Evolutionary conservation across 2,888 invertebrate genomes (phyloP).

Genomic region (Prosapia bicincta): DNA sequence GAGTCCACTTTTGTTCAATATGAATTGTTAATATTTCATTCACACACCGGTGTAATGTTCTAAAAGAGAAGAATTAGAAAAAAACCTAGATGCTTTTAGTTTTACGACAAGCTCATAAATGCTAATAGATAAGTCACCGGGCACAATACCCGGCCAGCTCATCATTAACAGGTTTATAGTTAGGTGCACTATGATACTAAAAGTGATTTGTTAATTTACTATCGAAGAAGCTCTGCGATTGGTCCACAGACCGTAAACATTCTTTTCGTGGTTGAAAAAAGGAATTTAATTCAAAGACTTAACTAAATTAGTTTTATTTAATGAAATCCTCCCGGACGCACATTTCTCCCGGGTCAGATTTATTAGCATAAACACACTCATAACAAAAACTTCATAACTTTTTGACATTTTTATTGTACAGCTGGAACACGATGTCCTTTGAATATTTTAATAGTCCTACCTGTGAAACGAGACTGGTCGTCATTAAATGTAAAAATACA

Average conservation of each 20-base stretch:
- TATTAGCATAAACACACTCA: neutral
- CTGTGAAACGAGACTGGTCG: neutral
- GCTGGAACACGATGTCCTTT: neutral
- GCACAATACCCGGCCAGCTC: neutral
- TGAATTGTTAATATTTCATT: neutral
- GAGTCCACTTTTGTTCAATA: neutral
- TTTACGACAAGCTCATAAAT: neutral
- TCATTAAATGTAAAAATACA: neutral
- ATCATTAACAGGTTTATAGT: neutral
- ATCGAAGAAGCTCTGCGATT: neutral
- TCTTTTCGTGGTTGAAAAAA: neutral
- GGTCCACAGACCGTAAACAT: neutral
- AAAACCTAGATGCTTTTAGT: neutral
- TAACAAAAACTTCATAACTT: slow-evolving; percentile 2
- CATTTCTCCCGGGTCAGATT: neutral
- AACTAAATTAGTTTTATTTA: neutral
- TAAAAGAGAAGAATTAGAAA: neutral
- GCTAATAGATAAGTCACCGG: neutral
- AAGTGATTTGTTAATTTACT: neutral
- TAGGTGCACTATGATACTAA: neutral
- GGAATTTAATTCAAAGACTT: neutral
- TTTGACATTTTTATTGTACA: neutral
- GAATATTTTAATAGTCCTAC: neutral
- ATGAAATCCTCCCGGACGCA: neutral
- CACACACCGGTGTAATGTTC: neutral